A percentile compares a stretch with the other conserved stretches of the same genome.
Evolutionary conservation across 2,797 vertebrate genomes (phyloP).

Genomic region (Sebastes oblongus): DNA sequence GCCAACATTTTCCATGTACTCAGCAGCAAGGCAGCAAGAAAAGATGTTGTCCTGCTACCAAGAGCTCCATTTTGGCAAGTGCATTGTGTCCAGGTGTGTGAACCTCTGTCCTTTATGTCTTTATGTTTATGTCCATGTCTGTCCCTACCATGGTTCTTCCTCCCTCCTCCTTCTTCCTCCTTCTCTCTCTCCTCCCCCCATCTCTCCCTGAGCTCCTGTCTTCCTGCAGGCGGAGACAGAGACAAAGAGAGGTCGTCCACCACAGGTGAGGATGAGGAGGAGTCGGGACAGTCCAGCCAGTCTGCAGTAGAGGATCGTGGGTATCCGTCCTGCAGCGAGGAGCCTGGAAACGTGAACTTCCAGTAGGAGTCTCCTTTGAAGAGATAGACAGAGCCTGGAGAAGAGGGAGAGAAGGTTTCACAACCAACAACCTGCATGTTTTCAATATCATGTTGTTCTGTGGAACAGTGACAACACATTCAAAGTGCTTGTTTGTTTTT

Average conservation of each 20-base stretch:
- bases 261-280: slow-evolving; percentile 31
- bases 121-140: slow-evolving; percentile 18
- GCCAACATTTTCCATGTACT: not conserved
- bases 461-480: not conserved
- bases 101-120: slow-evolving; percentile 13
- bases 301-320: slow-evolving; percentile 76
- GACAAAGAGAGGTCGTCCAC: slow-evolving; percentile 53
- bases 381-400: slow-evolving; percentile 73
- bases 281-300: slow-evolving; percentile 78
- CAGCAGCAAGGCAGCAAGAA: not conserved
- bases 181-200: slow-evolving; percentile 32
- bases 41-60: not conserved
- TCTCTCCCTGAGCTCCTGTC: slow-evolving; percentile 62
- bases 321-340: slow-evolving; percentile 68
- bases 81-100: slow-evolving; percentile 58
- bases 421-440: not conserved
- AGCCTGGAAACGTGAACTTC: slow-evolving; percentile 76
- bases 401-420: not conserved
- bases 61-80: slow-evolving; percentile 61
- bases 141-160: not conserved
- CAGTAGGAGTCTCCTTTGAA: slow-evolving; percentile 81
- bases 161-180: not conserved
- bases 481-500: not conserved
- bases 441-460: not conserved
- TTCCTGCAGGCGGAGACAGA: slow-evolving; percentile 49